Base-by-base conservation (phyloP, 2,888 invertebrate genomes). In the Eristalis intricaria region DNA sequence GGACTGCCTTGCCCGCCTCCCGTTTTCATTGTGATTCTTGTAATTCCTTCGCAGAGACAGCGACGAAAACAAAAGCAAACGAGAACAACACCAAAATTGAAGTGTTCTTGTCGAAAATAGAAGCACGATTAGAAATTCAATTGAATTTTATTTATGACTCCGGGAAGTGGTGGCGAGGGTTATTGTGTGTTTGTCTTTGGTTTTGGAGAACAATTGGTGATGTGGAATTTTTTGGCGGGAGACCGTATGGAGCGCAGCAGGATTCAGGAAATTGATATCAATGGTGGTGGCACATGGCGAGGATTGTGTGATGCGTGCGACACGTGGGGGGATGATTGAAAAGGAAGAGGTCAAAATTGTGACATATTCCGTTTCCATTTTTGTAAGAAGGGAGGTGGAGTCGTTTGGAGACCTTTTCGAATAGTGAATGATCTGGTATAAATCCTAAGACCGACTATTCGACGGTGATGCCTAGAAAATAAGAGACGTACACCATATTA, bases 111-210 rank as follows among this genome's bases (percentile, higher is more conserved):
- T 75, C 19, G 70, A 66, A 78, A 81, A 40, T 38, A 73, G 11
- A 78, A 86, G 69, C 73, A 87, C 76, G 83, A 84, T 87, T 84
- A 87, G 87, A 87, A 50, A 76, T 87, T 84, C 84, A 87, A 87
- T 87, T 87, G 84, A 84, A 76, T 87, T 26, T 26, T 26, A 26
- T 26, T 87, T 87, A 87, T 83, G 86, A 83, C 60, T 38, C 0
- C 19, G 50, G n/a, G 43, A 7, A 43, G 43, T 22, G 69, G 1
- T 50, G 43, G 40, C 66, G 58, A 43, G 76, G 61, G 69, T 29
- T 50, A 50, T 77, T 71, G 76, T 22, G 43, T 43, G 1, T 69
- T 4, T 29, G 29, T 4, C 32, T 32, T 0, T 69, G 43, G 58
- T 56, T n/a, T 29, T 74, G 43, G 58, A 13, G n/a, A 22, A 29